These are phyloP conservation scores for Homalodisca vitripennis DNA, from an alignment of 1,140 invertebrate genomes.

Conservation along the genomic window DNA sequence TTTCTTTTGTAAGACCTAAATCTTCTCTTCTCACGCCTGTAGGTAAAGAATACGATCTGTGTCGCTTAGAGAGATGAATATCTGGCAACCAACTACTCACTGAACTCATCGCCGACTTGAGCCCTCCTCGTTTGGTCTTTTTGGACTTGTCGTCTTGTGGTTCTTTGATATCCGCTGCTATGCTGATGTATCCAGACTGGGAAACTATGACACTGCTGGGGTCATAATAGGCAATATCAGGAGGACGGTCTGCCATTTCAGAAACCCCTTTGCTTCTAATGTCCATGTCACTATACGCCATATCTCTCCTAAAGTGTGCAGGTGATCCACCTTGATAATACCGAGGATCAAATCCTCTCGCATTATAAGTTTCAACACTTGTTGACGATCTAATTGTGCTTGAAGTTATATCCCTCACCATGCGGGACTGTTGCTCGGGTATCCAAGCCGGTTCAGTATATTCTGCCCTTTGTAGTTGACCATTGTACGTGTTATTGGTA, in stretches of 20 bases:
- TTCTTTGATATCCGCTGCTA: conserved; percentile 64
- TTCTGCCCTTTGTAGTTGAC: background rate
- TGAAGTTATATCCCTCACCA: conserved; percentile 28
- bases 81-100: conserved; percentile 79
- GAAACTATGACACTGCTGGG: conserved; percentile 67
- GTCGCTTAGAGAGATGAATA: conserved; percentile 71
- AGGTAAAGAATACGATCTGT: conserved; percentile 77
- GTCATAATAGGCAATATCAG: conserved; percentile 50
- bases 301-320: conserved; percentile 22
- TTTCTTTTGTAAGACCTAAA: conserved; percentile 46
- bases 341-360: conserved; percentile 29
- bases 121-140: conserved; percentile 65
- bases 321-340: conserved; percentile 20
- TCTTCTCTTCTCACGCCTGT: conserved; percentile 62
- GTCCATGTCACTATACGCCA: conserved; percentile 33
- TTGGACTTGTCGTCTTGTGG: conserved; percentile 55
- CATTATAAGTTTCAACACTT: conserved; percentile 8
- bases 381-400: conserved; percentile 25
- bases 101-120: conserved; percentile 78
- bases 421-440: background rate
- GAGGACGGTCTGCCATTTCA: conserved; percentile 48
- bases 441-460: conserved; percentile 17
- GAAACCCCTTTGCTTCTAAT: conserved; percentile 47
- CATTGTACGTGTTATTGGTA: conserved; percentile 51
- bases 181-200: conserved; percentile 78